Base-by-base conservation (phyloP, 1,140 invertebrate species). In the Ruditapes philippinarum region DNA sequence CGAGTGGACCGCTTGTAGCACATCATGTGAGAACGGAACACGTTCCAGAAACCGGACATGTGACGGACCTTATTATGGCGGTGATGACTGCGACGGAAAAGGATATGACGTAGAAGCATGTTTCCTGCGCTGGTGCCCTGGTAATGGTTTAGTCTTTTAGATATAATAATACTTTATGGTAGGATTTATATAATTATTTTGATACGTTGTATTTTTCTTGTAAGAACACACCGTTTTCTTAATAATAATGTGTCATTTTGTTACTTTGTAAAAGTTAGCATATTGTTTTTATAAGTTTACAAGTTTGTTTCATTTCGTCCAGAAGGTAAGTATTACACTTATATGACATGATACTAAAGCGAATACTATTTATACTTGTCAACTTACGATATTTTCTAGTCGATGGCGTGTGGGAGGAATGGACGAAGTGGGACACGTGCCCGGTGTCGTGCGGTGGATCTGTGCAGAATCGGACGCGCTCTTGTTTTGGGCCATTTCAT, bases 341-440 rank as follows among this genome's bases (percentile, higher is more conserved):
- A n/a, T n/a, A n/a, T n/a, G n/a, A n/a, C n/a, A n/a, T n/a, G n/a
- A n/a, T n/a, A n/a, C n/a, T n/a, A n/a, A n/a, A n/a, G n/a, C n/a
- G n/a, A n/a, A n/a, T n/a, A n/a, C n/a, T n/a, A n/a, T n/a, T n/a
- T n/a, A n/a, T n/a, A n/a, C n/a, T n/a, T n/a, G n/a, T 11, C 38
- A 22, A 33, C 4, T n/a, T 25, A 9, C 70, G 28, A 1, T 45
- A 65, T 28, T 84, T 79, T 91, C 5, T 51, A 94, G 94, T 94
- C 14, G 86, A 94, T 80, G 94, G 94, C 42, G 68, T 90, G 14
- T 95, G 91, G 91, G 85, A 74, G 14, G 91, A 90, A 33, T 95
- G 94, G 94, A 86, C 90, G 17, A 38, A 45, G 2, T 95, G 93
- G 93, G 81, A 89, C 0, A 60, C 76, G 0, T 95, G 94, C 78